These are phyloP conservation scores for Mus spretus DNA, from an alignment of 2,797 vertebrate genomes.

Conservation along the genomic window DNA sequence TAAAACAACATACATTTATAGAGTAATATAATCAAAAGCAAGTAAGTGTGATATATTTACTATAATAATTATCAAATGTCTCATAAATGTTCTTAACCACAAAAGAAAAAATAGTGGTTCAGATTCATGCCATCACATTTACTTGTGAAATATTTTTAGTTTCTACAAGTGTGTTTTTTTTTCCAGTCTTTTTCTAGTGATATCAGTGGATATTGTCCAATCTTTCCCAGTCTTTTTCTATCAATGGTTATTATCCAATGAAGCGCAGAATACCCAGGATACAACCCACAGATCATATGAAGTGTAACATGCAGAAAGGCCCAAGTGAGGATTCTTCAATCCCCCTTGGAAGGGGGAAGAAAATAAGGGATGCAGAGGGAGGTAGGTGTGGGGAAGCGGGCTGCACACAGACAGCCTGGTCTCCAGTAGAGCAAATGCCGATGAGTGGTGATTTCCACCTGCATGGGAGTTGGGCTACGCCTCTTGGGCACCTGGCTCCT, in stretches of 20 bases:
- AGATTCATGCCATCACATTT: neutral
- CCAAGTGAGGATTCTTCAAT: too few species aligned
- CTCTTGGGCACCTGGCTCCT: too few species aligned
- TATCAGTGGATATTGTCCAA: neutral
- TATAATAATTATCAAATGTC: neutral
- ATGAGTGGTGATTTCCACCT: too few species aligned
- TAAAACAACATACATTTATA: neutral
- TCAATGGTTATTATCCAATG: neutral
- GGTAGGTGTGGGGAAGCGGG: too few species aligned
- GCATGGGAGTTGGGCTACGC: too few species aligned
- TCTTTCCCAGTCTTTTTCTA: neutral
- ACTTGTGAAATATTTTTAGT: neutral
- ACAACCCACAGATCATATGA: too few species aligned
- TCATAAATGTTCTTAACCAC: neutral
- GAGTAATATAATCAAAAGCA: conserved; percentile 29
- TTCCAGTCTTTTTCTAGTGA: neutral
- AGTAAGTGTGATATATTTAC: neutral
- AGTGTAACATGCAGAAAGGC: too few species aligned
- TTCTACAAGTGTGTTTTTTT: neutral
- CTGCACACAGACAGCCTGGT: too few species aligned
- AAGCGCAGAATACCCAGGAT: too few species aligned
- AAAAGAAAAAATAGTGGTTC: neutral
- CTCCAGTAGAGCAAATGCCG: too few species aligned
- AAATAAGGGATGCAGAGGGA: too few species aligned
- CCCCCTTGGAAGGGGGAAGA: too few species aligned